A percentile compares a stretch with the other conserved stretches of the same genome.
These are phyloP conservation scores for Hippocampus abdominalis DNA, from an alignment of 2,113 vertebrate genomes.

Conservation along the genomic window DNA sequence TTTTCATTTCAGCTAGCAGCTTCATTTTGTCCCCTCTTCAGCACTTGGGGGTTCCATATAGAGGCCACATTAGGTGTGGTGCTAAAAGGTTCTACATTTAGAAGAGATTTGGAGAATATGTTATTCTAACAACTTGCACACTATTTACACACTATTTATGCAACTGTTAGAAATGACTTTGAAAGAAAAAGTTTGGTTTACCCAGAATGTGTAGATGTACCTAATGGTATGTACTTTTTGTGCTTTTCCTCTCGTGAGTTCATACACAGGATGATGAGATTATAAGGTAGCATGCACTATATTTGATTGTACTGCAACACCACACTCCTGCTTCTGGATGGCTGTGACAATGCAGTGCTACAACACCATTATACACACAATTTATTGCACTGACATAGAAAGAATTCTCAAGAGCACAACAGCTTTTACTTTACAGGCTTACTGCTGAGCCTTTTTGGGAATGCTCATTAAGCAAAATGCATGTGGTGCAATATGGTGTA, in stretches of 20 bases:
- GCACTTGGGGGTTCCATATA: not conserved
- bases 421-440: constrained; percentile 45
- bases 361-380: not conserved
- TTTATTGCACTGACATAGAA: constrained; percentile 8
- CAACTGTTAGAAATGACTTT: too few species aligned
- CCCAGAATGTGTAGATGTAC: too few species aligned
- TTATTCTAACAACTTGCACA: too few species aligned
- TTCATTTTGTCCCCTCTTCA: constrained; percentile 22
- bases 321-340: too few species aligned
- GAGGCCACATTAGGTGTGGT: not conserved
- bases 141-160: too few species aligned
- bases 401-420: constrained; percentile 2
- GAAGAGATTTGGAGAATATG: too few species aligned
- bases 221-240: too few species aligned
- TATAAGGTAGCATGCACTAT: too few species aligned
- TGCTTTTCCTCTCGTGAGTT: too few species aligned
- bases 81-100: not conserved
- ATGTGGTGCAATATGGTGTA: constrained; percentile 29
- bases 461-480: constrained; percentile 41
- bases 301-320: too few species aligned
- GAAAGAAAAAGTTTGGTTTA: too few species aligned
- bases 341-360: not conserved
- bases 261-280: too few species aligned
- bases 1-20: constrained; percentile 3
- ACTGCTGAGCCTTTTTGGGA: constrained; percentile 37